phyloP scores from a whole-genome alignment of 1,140 invertebrate genomes.

The Nasonia vitripennis region DNA sequence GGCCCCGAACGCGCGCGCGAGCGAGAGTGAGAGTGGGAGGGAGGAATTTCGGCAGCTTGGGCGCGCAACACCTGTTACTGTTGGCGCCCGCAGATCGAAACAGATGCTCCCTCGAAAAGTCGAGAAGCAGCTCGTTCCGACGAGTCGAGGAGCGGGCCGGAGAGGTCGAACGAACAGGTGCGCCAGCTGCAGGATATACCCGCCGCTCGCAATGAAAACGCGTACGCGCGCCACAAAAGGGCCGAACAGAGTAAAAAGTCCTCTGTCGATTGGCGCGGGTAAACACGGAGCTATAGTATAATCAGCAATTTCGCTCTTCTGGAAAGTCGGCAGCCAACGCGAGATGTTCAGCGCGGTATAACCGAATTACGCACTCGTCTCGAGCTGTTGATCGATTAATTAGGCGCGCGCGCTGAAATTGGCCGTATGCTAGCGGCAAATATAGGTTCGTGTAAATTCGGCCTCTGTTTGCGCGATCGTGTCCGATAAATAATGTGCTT shows the following conservation, averaged over 20 bases:
- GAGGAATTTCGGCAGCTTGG: no score
- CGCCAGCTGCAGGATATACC: slow-evolving; percentile 18
- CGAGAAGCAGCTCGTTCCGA: no score
- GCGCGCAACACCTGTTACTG: slow-evolving; percentile 40
- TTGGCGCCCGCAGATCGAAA: slow-evolving; percentile 11
- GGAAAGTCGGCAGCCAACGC: no score
- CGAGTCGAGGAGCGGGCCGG: no score
- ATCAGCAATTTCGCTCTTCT: no score
- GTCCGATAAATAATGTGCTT: not conserved
- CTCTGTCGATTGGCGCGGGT: not conserved
- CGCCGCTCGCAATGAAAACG: not conserved
- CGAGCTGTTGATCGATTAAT: not conserved
- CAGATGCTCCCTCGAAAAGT: slow-evolving; percentile 22
- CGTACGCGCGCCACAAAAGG: not conserved
- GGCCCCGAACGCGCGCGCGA: not conserved
- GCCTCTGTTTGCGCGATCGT: slow-evolving; percentile 3
- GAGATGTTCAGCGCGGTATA: no score
- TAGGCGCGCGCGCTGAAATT: not conserved
- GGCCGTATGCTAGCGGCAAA: no score
- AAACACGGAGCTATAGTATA: not conserved
- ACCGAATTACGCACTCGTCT: no score
- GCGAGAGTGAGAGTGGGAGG: no score
- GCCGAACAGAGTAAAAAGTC: not conserved
- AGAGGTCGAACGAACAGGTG: slow-evolving; percentile 36
- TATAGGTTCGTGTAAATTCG: not conserved